Conservation (phyloP, 2,797 vertebrate species). For the Anguilla obscura region DNA sequence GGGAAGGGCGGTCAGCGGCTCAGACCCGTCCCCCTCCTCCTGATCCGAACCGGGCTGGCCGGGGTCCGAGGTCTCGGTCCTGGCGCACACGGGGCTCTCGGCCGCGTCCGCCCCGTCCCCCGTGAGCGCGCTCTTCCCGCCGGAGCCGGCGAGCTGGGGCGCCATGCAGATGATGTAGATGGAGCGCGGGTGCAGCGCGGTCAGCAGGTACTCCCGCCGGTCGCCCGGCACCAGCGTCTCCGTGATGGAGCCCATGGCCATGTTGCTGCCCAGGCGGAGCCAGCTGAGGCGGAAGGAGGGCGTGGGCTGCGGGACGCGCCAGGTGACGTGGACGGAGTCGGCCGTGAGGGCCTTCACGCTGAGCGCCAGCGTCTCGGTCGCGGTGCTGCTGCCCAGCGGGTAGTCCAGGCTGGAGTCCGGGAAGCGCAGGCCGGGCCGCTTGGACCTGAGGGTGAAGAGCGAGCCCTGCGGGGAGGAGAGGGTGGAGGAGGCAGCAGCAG, state of each 20-base stretch:
- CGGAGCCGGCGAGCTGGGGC: constrained; percentile 75
- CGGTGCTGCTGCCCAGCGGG: constrained; percentile 79
- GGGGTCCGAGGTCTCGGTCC: constrained; percentile 82
- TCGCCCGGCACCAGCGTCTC: constrained; percentile 90
- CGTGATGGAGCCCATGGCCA: constrained; percentile 87
- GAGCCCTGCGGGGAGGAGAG: constrained; percentile 83
- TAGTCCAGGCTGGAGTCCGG: constrained; percentile 85
- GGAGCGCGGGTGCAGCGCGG: constrained; percentile 83
- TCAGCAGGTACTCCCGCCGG: constrained; percentile 86
- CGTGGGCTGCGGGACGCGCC: constrained; percentile 83
- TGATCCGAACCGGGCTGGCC: constrained; percentile 69
- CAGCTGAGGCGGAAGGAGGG: constrained; percentile 89
- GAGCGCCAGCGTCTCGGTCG: constrained; percentile 82
- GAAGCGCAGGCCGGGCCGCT: constrained; percentile 78
- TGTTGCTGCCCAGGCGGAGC: constrained; percentile 83
- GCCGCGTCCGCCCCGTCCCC: constrained; percentile 72
- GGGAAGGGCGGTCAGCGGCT: constrained; percentile 74
- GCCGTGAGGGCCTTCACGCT: constrained; percentile 87
- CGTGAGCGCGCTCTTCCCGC: constrained; percentile 60
- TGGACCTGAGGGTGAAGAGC: constrained; percentile 86
- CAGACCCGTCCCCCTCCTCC: constrained; percentile 66
- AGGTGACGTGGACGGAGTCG: constrained; percentile 85
- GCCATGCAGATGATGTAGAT: constrained; percentile 93
- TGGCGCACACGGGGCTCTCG: constrained; percentile 86
- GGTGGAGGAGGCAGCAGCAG: constrained; percentile 64